Conservation (phyloP, 2,113 vertebrate genomes). For the Lathamus discolor region DNA sequence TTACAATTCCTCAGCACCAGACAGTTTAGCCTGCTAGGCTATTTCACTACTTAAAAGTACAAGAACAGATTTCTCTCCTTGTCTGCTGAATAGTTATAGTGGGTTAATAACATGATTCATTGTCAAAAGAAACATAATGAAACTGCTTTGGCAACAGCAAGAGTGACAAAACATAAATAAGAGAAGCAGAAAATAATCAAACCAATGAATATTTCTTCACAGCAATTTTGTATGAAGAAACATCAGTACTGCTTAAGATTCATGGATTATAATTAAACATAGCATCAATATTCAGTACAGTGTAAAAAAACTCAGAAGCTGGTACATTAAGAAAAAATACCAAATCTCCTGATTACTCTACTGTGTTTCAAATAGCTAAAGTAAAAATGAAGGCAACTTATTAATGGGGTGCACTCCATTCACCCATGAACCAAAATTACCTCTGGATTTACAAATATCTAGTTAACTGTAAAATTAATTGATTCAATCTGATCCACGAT, state of each 20-base stretch:
- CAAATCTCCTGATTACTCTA: background rate
- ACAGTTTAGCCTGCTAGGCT: background rate
- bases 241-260: background rate
- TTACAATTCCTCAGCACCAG: background rate
- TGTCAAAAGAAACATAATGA: background rate
- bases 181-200: background rate
- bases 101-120: background rate
- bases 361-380: background rate
- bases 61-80: background rate
- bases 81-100: background rate
- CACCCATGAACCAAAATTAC: background rate
- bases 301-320: background rate
- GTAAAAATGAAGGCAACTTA: background rate
- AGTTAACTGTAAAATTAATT: background rate
- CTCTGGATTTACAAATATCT: conserved; percentile 18
- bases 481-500: background rate
- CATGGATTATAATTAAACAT: background rate
- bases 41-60: background rate
- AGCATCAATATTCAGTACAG: background rate
- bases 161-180: conserved; percentile 1
- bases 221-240: background rate
- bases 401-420: background rate
- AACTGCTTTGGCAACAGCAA: background rate
- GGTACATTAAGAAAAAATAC: background rate
- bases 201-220: background rate